phyloP scores from a whole-genome alignment of 2,888 invertebrate genomes.

The Amphipyra tragopoginis region DNA sequence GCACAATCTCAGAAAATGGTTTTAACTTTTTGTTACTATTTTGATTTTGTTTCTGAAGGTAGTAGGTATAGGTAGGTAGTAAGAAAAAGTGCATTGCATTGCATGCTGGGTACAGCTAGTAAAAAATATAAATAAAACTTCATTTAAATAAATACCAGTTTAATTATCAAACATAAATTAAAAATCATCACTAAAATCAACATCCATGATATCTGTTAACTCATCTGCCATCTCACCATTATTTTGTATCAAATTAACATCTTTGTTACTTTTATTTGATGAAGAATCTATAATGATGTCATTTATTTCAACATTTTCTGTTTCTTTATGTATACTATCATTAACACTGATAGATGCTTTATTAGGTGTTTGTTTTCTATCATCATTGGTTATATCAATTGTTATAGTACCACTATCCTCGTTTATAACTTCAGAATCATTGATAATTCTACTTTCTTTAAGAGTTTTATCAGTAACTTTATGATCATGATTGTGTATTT shows the following conservation, averaged over 20 bases:
- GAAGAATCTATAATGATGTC: slow-evolving; percentile 6
- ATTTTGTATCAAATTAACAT: slow-evolving; percentile 10
- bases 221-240: slow-evolving; percentile 2
- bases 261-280: slow-evolving; percentile 1
- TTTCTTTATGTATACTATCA: slow-evolving; percentile 2
- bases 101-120: no score
- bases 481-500: slow-evolving; percentile 23
- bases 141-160: slow-evolving; percentile 37
- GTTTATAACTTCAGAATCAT: neutral
- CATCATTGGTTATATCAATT: neutral
- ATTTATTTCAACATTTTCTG: neutral
- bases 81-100: no score
- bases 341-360: no score
- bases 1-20: no score
- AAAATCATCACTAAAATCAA: slow-evolving; percentile 82
- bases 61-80: no score
- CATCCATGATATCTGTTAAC: slow-evolving; percentile 74
- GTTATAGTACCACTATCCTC: slow-evolving; percentile 1
- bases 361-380: neutral
- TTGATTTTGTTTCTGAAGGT: no score
- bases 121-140: no score
- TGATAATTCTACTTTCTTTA: neutral
- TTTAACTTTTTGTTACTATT: no score
- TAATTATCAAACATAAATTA: slow-evolving; percentile 53
- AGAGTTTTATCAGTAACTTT: neutral